phyloP scores from a whole-genome alignment of 2,888 invertebrate species.

The Coremacera marginata region DNA sequence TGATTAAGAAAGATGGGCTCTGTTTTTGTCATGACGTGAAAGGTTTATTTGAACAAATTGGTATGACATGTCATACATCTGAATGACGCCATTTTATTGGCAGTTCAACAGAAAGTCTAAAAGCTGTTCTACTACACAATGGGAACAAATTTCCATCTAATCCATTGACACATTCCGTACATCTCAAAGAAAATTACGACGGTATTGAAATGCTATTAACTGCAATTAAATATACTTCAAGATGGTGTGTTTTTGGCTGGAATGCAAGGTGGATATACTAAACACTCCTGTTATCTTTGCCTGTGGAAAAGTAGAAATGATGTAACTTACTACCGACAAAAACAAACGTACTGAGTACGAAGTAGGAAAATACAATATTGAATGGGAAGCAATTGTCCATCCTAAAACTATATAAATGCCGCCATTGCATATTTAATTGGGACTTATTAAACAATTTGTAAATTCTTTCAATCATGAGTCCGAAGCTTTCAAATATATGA shows the following conservation, averaged over 20 bases:
- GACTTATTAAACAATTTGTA: neutral
- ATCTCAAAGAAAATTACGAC: neutral
- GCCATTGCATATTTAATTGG: neutral
- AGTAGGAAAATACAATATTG: neutral
- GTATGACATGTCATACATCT: neutral
- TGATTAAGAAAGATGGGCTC: conserved; percentile 6
- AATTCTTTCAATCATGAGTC: neutral
- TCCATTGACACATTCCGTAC: neutral
- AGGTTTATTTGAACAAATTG: conserved; percentile 30
- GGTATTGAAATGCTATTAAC: neutral
- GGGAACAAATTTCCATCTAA: conserved; percentile 9
- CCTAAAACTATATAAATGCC: neutral
- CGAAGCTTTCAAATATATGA: no score
- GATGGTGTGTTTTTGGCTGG: neutral
- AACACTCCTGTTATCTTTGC: no score
- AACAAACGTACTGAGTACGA: neutral
- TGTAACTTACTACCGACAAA: no score
- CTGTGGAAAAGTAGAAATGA: no score
- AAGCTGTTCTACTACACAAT: conserved; percentile 32
- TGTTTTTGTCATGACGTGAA: conserved; percentile 21
- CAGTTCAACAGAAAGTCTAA: conserved; percentile 23
- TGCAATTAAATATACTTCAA: neutral
- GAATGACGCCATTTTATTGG: conserved; percentile 37
- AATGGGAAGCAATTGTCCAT: neutral
- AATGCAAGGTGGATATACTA: neutral